phyloP scores from a whole-genome alignment of 2,113 vertebrate species.

The Pachypanchax playfairii region DNA sequence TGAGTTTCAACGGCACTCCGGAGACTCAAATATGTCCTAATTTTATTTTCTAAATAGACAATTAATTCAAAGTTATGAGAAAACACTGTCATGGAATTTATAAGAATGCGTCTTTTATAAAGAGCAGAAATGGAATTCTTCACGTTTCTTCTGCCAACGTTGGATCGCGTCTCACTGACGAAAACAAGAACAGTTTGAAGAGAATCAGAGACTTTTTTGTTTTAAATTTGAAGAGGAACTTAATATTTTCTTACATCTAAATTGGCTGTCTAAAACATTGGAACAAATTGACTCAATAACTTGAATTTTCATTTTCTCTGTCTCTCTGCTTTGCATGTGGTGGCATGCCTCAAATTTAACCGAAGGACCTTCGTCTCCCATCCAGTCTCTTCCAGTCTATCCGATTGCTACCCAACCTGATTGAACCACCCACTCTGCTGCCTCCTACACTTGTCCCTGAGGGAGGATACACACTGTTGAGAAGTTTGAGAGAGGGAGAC shows the following conservation, averaged over 20 bases:
- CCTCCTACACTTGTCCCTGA: constrained; percentile 62
- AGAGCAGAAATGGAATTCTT: too few relatives aligned
- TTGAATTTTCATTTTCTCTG: constrained; percentile 42
- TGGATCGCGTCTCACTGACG: not conserved
- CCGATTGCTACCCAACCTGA: constrained; percentile 56
- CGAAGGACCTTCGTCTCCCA: constrained; percentile 46
- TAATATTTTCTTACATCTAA: constrained; percentile 24
- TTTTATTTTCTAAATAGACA: not conserved
- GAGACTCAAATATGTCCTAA: not conserved
- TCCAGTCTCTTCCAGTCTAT: constrained; percentile 55
- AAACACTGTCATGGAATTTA: constrained; percentile 18
- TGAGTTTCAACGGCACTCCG: not conserved
- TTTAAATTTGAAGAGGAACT: constrained; percentile 22
- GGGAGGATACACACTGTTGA: constrained; percentile 58
- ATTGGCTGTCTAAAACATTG: constrained; percentile 29
- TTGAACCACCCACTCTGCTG: constrained; percentile 63
- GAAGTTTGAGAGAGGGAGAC: constrained; percentile 62
- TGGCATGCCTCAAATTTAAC: constrained; percentile 37
- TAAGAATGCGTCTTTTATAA: too few relatives aligned
- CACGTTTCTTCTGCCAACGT: constrained; percentile 20
- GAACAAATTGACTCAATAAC: constrained; percentile 19
- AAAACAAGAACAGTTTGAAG: constrained; percentile 26
- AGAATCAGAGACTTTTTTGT: not conserved
- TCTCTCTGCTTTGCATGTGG: constrained; percentile 34
- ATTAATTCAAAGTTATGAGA: constrained; percentile 13